Evolutionary conservation across 2,113 vertebrate genomes (phyloP).

Genomic region (Psophia crepitans): DNA sequence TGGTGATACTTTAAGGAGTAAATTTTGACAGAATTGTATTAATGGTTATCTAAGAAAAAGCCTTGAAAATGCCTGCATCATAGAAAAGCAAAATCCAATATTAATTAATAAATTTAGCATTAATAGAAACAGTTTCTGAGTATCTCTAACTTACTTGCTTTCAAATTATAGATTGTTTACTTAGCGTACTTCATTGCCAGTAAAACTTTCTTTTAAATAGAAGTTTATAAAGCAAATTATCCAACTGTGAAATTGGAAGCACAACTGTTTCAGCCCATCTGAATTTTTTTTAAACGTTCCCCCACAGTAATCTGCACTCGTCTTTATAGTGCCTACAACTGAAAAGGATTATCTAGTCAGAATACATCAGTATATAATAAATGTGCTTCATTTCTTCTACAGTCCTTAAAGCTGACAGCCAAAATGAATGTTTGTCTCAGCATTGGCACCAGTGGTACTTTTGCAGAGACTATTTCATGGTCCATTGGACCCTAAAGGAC

Average conservation of each 20-base stretch:
- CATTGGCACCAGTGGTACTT: slow-evolving; percentile 61
- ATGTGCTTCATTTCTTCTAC: slow-evolving; percentile 75
- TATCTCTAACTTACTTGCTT: not conserved
- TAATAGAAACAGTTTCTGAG: not conserved
- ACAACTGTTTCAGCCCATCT: slow-evolving; percentile 50
- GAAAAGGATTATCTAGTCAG: slow-evolving; percentile 76
- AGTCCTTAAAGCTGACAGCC: slow-evolving; percentile 75
- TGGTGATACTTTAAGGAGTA: not conserved
- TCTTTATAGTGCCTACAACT: slow-evolving; percentile 67
- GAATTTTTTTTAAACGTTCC: slow-evolving; percentile 59
- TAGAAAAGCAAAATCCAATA: not conserved
- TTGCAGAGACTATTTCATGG: slow-evolving; percentile 80
- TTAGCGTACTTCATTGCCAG: slow-evolving; percentile 40
- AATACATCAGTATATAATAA: slow-evolving; percentile 77
- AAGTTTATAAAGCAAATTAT: slow-evolving; percentile 74
- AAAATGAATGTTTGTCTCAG: slow-evolving; percentile 76
- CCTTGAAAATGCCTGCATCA: not conserved
- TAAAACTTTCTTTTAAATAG: slow-evolving; percentile 69
- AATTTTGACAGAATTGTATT: not conserved
- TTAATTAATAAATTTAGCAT: not conserved
- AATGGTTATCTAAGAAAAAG: not conserved
- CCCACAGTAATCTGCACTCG: slow-evolving; percentile 65
- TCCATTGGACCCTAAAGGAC: slow-evolving; percentile 82
- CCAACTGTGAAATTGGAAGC: slow-evolving; percentile 78
- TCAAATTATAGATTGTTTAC: slow-evolving; percentile 59